Conservation (phyloP, 2,113 vertebrate genomes). For the Ovis canadensis region DNA sequence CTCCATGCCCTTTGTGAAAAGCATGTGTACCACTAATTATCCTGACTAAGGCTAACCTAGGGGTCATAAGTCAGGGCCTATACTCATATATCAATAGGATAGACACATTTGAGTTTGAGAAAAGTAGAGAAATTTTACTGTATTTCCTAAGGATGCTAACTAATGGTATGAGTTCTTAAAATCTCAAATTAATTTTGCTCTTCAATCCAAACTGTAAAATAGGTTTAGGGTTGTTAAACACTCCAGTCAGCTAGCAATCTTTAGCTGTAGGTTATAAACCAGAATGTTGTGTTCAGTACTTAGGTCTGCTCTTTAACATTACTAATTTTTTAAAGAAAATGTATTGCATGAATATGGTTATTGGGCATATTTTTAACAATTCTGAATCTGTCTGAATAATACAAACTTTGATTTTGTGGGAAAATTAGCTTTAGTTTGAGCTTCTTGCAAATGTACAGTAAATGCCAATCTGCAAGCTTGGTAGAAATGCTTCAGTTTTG, state of each 20-base stretch:
- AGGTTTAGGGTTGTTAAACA: not conserved
- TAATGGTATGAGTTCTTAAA: not conserved
- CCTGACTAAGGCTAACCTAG: not conserved
- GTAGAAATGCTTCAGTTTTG: not conserved
- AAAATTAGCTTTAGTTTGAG: slow-evolving; percentile 48
- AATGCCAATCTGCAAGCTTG: slow-evolving; percentile 33
- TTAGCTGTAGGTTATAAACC: slow-evolving; percentile 32
- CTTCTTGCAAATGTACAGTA: slow-evolving; percentile 73
- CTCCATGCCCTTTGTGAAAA: not conserved
- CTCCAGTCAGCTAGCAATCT: not conserved
- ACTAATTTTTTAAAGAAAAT: slow-evolving; percentile 54
- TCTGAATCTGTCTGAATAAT: slow-evolving; percentile 60
- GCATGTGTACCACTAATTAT: not conserved
- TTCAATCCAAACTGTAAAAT: not conserved
- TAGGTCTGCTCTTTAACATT: slow-evolving; percentile 65
- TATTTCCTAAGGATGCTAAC: not conserved
- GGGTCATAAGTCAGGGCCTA: not conserved
- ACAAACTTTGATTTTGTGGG: slow-evolving; percentile 57
- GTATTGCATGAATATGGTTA: slow-evolving; percentile 58
- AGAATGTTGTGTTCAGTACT: slow-evolving; percentile 48
- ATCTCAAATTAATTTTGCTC: not conserved
- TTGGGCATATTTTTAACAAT: slow-evolving; percentile 51
- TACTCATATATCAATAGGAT: not conserved
- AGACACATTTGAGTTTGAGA: not conserved
- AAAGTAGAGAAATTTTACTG: not conserved